These are phyloP conservation scores for Coranthus polyacanthus DNA, from an alignment of 2,797 vertebrate species.

Conservation along the genomic window DNA sequence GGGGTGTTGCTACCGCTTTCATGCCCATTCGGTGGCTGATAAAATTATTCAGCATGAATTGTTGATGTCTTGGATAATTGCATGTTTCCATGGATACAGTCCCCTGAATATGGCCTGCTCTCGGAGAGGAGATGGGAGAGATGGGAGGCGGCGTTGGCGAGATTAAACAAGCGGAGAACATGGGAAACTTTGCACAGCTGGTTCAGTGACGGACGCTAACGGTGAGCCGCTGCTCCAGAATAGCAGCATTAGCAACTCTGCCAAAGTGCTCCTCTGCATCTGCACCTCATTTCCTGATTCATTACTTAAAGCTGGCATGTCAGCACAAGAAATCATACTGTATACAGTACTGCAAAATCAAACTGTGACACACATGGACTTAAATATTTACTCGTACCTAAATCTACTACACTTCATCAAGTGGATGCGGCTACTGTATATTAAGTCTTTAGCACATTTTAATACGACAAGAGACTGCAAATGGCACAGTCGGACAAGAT, in stretches of 20 bases:
- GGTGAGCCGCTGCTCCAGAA: conserved; percentile 12
- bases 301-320: background rate
- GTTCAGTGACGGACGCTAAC: conserved; percentile 27
- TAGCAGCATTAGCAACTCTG: conserved; percentile 22
- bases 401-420: background rate
- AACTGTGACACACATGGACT: background rate
- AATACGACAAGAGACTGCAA: too few species aligned
- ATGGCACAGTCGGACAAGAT: background rate
- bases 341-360: background rate
- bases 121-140: conserved; percentile 52
- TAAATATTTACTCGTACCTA: background rate
- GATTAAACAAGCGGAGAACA: conserved; percentile 46
- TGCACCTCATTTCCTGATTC: conserved; percentile 14
- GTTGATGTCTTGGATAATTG: conserved; percentile 80
- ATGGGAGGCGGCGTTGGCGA: conserved; percentile 26
- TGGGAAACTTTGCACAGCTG: conserved; percentile 50
- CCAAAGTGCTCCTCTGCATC: conserved; percentile 7
- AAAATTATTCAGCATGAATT: conserved; percentile 79
- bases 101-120: conserved; percentile 52
- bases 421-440: too few species aligned
- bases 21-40: conserved; percentile 49
- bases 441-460: too few species aligned
- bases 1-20: conserved; percentile 9
- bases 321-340: conserved; percentile 4
- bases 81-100: conserved; percentile 75